phyloP scores from a whole-genome alignment of 2,888 invertebrate species.

The Neoscelio sp. region DNA sequence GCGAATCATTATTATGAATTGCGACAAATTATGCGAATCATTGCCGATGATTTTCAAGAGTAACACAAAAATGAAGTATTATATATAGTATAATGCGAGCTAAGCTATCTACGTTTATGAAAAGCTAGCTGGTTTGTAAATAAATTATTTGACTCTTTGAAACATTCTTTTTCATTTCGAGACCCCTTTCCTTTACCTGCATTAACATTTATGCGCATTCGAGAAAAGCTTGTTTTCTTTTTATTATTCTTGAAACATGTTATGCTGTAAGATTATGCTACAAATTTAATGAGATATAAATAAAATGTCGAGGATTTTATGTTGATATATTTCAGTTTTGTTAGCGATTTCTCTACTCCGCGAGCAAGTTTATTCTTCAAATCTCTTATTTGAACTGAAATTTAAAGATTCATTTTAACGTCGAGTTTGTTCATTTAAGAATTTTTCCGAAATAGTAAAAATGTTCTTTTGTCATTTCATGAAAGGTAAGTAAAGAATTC shows the following conservation, averaged over 20 bases:
- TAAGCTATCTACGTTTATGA: constrained; percentile 78
- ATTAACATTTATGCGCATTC: constrained; percentile 30
- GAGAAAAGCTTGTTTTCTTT: constrained; percentile 16
- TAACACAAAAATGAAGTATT: constrained; percentile 69
- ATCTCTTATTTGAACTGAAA: neutral
- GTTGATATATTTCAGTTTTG: constrained; percentile 29
- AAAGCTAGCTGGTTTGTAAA: constrained; percentile 83
- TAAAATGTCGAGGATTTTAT: constrained; percentile 33
- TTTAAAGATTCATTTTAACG: constrained; percentile 9
- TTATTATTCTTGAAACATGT: constrained; percentile 12
- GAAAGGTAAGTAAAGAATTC: constrained; percentile 22
- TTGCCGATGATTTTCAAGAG: constrained; percentile 73
- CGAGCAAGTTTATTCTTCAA: neutral
- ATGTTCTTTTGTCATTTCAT: too few relatives aligned
- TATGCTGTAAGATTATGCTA: constrained; percentile 37
- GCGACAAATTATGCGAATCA: constrained; percentile 68
- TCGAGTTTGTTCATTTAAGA: constrained; percentile 14
- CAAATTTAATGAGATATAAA: constrained; percentile 51
- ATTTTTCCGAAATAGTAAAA: too few relatives aligned
- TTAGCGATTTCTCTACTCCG: constrained; percentile 13
- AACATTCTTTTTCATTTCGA: constrained; percentile 52
- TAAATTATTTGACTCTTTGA: constrained; percentile 83
- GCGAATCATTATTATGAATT: constrained; percentile 47
- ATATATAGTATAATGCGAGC: constrained; percentile 65
- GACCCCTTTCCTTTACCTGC: neutral